Evolutionary conservation across 2,888 invertebrate genomes (phyloP), one percentile per base, ranked within the genome.

Genomic region (Drosophila subsilvestris): DNA sequence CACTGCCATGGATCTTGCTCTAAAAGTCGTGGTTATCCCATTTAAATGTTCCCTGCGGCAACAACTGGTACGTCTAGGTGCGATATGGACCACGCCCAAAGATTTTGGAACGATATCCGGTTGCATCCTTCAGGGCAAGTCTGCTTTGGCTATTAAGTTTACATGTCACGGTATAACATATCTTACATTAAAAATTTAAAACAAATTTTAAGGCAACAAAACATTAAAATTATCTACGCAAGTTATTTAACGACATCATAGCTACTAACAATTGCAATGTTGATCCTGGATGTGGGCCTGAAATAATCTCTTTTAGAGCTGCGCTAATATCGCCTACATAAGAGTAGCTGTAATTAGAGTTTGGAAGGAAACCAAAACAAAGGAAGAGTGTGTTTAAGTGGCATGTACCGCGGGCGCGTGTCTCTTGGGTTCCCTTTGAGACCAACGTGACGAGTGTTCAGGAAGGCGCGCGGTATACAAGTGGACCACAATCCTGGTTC

Each of bases 391-490:
- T 49, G 51, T 57, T 42, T 56, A 48, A 49, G 66, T 68, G 60
- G 62, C 63, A 74, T 80, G 78, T 60, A 78, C 62, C 74, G 74
- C 74, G 76, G 58, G 86, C 79, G 88, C 90, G 90, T 86, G 89
- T 90, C 90, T 90, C 90, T 81, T 88, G 76, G 90, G 89, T 90
- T 90, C 90, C 90, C 90, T 89, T 90, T 88, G 83, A 90, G 90
- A 90, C 87, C 69, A 76, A 90, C 89, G 69, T 74, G 67, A 47
- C 63, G 68, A 68, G 44, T 66, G 56, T 68, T 56, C 57, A 65
- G 63, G 70, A 62, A 54, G 67, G 65, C 60, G 63, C 57, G 59
- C 56, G 57, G 22, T 57, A 58, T 42, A 10, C 29, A 17, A 29
- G 42, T 70, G 12, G 27, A 54, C 45, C 70, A 50, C 45, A 20